Conservation (phyloP, 30 jellyfish, hydroid and myxozoan species). For the Hydractinia echinata region DNA sequence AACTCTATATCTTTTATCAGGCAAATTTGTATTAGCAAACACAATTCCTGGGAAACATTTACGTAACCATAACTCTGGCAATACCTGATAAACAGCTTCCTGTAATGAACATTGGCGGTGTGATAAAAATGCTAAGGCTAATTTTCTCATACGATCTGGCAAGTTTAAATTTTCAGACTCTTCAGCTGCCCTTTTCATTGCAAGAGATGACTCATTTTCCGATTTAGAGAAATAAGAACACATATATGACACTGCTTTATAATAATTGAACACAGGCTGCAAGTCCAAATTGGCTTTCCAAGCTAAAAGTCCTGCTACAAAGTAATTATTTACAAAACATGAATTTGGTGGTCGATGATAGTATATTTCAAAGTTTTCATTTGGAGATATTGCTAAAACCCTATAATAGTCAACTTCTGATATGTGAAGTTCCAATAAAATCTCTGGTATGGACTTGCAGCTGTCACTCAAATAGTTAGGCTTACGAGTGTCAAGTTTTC, state of each 20-base stretch:
- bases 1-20: slow-evolving; percentile 23
- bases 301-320: too few species aligned
- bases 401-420: background rate
- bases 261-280: slow-evolving; percentile 15
- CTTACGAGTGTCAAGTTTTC: background rate
- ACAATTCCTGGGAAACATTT: background rate
- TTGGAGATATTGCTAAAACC: background rate
- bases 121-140: background rate
- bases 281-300: background rate
- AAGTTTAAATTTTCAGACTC: background rate
- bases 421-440: background rate
- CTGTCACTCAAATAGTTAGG: background rate
- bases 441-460: background rate
- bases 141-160: slow-evolving; percentile 1
- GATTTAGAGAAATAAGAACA: slow-evolving; percentile 12
- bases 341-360: background rate
- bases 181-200: background rate
- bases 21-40: slow-evolving; percentile 1
- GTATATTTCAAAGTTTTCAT: background rate
- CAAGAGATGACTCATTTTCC: background rate
- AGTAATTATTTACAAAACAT: background rate
- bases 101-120: background rate
- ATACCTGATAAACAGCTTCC: slow-evolving; percentile 14
- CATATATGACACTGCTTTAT: slow-evolving; percentile 13
- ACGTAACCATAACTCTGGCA: slow-evolving; percentile 25